Conservation (phyloP, 2,797 vertebrate species). For the Coracias cyanogaster region DNA sequence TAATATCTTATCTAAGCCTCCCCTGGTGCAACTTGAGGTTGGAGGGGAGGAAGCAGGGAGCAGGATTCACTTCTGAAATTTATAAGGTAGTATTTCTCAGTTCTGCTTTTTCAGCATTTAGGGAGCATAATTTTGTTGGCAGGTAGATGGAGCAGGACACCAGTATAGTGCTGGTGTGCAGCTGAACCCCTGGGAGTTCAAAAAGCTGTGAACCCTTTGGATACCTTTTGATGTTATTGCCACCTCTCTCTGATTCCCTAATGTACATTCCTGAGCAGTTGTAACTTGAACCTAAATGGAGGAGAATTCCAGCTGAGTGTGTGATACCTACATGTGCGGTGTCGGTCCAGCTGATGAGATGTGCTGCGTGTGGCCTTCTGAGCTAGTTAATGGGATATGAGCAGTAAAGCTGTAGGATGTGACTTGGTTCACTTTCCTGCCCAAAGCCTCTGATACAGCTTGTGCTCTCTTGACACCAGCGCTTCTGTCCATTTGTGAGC, state of each 20-base stretch:
- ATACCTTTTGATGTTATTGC: not conserved
- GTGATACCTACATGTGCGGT: no score
- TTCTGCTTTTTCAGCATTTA: not conserved
- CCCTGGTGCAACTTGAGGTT: no score
- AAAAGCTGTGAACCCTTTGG: not conserved
- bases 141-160: no score
- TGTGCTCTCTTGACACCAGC: accelerated
- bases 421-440: not conserved
- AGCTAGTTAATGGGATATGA: not conserved
- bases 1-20: no score
- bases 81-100: not conserved
- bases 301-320: not conserved
- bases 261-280: not conserved
- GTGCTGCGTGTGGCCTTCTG: no score
- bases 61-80: not conserved
- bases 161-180: not conserved
- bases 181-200: not conserved
- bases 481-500: not conserved
- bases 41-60: not conserved
- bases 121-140: not conserved
- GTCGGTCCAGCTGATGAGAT: not conserved
- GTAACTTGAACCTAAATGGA: not conserved
- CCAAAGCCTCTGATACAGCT: not conserved
- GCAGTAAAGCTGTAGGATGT: not conserved
- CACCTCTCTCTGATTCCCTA: no score